These are phyloP conservation scores for Spea hammondii DNA, from an alignment of 2,797 vertebrate species.

Conservation along the genomic window DNA sequence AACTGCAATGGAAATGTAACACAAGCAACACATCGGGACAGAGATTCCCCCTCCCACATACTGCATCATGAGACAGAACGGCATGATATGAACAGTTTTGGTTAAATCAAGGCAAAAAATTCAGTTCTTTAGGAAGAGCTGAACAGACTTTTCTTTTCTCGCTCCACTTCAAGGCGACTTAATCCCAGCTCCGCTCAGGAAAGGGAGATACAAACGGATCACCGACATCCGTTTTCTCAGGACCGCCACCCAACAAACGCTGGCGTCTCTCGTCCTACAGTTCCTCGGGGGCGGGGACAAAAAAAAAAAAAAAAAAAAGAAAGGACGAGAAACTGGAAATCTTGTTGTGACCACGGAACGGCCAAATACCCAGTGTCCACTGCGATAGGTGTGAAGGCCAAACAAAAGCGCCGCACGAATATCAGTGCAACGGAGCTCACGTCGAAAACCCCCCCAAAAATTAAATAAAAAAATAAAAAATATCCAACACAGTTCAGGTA, in stretches of 20 bases:
- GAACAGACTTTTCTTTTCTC: conserved; percentile 24
- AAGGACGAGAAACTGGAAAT: conserved; percentile 73
- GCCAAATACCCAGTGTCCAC: conserved; percentile 68
- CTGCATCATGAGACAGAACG: conserved; percentile 43
- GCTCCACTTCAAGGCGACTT: conserved; percentile 54
- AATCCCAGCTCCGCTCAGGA: conserved; percentile 59
- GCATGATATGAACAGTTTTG: conserved; percentile 48
- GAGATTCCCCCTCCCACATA: conserved; percentile 41
- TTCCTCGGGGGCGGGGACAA: conserved; percentile 66
- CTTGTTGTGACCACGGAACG: conserved; percentile 76
- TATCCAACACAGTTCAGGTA: conserved; percentile 79
- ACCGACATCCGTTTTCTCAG: conserved; percentile 62
- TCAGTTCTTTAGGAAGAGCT: conserved; percentile 37
- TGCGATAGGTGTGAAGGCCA: conserved; percentile 77
- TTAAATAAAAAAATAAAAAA: conserved; percentile 57
- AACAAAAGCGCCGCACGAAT: conserved; percentile 76
- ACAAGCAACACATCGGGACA: conserved; percentile 44
- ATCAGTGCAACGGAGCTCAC: conserved; percentile 77
- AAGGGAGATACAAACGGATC: conserved; percentile 62
- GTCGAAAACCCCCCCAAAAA: conserved; percentile 42
- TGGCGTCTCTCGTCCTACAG: conserved; percentile 54
- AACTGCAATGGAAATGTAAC: conserved; percentile 40
- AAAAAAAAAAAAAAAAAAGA: conserved; percentile 34
- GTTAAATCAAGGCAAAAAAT: conserved; percentile 50
- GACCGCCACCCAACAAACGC: conserved; percentile 58